Evolutionary conservation across 2,113 vertebrate genomes (phyloP).

Genomic region (Gymnarchus niloticus): DNA sequence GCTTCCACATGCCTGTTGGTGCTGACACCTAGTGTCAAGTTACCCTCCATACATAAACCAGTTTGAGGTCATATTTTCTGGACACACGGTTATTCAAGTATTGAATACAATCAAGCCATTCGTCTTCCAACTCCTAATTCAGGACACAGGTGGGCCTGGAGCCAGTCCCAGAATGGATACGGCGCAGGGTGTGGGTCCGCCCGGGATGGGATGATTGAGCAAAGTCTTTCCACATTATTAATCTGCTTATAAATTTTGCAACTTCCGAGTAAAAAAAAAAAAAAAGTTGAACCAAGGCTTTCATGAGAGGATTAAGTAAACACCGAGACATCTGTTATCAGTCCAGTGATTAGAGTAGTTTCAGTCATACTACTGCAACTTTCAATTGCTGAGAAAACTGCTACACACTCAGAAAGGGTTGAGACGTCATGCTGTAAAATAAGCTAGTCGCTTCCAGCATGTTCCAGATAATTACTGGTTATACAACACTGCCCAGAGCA

Average conservation of each 20-base stretch:
- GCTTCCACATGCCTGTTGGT: background rate
- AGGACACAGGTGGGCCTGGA: background rate
- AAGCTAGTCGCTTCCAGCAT: background rate
- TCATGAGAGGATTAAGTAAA: background rate
- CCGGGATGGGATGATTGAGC: background rate
- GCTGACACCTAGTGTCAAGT: slow-evolving; percentile 14
- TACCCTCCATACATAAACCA: background rate
- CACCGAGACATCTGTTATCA: background rate
- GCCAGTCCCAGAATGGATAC: background rate
- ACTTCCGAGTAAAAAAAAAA: background rate
- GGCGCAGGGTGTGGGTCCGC: background rate
- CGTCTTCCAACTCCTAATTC: no score
- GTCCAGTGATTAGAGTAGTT: background rate
- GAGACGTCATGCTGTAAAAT: background rate
- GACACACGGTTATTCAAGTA: background rate
- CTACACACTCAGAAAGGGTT: background rate
- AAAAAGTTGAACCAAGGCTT: background rate
- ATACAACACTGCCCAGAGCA: background rate
- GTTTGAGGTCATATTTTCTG: background rate
- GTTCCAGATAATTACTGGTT: background rate
- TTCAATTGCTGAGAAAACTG: background rate
- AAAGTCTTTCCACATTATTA: background rate
- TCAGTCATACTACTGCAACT: background rate
- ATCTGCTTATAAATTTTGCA: slow-evolving; percentile 8
- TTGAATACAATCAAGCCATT: background rate